phyloP scores from a whole-genome alignment of 2,888 invertebrate species.

The Sinodicranocentrus sp. region DNA sequence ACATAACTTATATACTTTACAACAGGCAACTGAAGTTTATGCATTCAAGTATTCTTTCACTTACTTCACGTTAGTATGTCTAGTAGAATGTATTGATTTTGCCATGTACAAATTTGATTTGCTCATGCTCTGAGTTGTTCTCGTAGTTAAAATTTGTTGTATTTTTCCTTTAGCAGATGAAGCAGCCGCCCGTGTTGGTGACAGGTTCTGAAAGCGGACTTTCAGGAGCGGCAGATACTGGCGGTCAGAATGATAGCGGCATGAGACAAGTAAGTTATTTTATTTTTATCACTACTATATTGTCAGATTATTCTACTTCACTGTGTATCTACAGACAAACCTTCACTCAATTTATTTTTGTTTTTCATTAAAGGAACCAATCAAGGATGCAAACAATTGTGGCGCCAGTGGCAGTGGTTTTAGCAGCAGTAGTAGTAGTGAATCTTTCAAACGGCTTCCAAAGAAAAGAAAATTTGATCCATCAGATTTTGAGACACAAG shows the following conservation, averaged over 20 bases:
- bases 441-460: slow-evolving; percentile 85
- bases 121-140: too few relatives aligned
- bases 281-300: slow-evolving; percentile 12
- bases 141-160: too few relatives aligned
- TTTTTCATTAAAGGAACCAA: slow-evolving; percentile 32
- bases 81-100: neutral
- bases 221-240: slow-evolving; percentile 22
- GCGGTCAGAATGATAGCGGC: slow-evolving; percentile 23
- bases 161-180: slow-evolving; percentile 32
- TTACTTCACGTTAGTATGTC: neutral
- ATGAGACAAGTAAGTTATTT: slow-evolving; percentile 35
- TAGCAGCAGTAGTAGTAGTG: slow-evolving; percentile 57
- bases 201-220: slow-evolving; percentile 46
- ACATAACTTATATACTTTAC: too few relatives aligned
- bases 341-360: neutral
- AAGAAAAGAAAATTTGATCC: slow-evolving; percentile 95
- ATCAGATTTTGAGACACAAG: slow-evolving; percentile 86
- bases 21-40: neutral
- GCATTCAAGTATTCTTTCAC: neutral
- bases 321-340: too few relatives aligned
- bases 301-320: neutral
- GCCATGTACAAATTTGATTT: neutral
- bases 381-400: slow-evolving; percentile 34
- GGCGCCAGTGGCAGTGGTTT: slow-evolving; percentile 1
- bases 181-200: slow-evolving; percentile 53